These are phyloP conservation scores for Microdon myrmicae DNA, from an alignment of 2,888 invertebrate species.

Conservation along the genomic window DNA sequence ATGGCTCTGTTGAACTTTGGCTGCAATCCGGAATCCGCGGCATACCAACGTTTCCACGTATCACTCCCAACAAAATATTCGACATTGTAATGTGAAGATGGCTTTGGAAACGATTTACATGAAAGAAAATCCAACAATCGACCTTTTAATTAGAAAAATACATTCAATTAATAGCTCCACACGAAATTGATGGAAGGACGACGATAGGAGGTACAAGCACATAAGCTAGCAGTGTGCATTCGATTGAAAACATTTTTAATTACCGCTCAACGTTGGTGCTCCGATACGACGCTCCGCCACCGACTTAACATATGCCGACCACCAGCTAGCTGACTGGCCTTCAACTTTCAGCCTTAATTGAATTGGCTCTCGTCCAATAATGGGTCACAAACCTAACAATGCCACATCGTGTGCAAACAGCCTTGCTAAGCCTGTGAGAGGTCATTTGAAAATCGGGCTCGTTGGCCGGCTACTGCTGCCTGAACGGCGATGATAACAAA, in stretches of 20 bases:
- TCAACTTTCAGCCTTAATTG: slow-evolving; percentile 53
- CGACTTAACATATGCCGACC: too few relatives aligned
- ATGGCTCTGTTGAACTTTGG: too few relatives aligned
- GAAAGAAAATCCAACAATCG: too few relatives aligned
- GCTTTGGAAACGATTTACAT: too few relatives aligned
- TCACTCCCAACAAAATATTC: too few relatives aligned
- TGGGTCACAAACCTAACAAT: slow-evolving; percentile 48
- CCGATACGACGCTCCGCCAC: slow-evolving; percentile 5
- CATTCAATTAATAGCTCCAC: slow-evolving; percentile 21
- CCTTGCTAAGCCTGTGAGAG: slow-evolving; percentile 3
- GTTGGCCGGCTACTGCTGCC: slow-evolving; percentile 18
- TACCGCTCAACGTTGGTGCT: slow-evolving; percentile 43
- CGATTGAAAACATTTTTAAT: slow-evolving; percentile 41
- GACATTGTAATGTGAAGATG: too few relatives aligned
- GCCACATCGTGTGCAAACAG: slow-evolving; percentile 8
- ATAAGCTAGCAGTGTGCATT: slow-evolving; percentile 7
- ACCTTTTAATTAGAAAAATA: slow-evolving; percentile 38
- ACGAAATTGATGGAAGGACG: background rate
- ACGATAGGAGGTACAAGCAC: background rate
- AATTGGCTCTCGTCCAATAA: slow-evolving; percentile 50
- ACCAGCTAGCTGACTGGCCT: slow-evolving; percentile 44
- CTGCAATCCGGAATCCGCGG: too few relatives aligned
- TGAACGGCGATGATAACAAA: slow-evolving; percentile 39
- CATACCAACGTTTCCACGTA: too few relatives aligned
- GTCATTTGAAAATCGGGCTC: slow-evolving; percentile 29